Evolutionary conservation across 2,113 vertebrate genomes (phyloP), one percentile per base, ranked within the genome.

Genomic region (Thunnus maccoyii): DNA sequence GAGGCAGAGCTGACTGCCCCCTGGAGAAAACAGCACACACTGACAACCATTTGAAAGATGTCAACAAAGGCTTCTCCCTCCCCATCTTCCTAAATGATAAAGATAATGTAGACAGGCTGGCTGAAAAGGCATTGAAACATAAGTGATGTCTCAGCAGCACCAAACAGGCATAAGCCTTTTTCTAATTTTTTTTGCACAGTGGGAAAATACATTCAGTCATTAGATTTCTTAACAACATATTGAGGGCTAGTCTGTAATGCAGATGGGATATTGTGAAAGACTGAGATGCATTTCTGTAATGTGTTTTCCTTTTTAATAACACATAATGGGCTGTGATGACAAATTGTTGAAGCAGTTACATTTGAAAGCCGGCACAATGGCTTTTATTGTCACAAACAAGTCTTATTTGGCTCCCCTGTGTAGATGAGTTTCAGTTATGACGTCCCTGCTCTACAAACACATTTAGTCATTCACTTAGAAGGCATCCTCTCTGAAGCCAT

Each of bases 11-110:
- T 68, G 83, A 85, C 88, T 83, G 76, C 73, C 89, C 85, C 86
- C 85, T 76, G 76, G 86, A 91, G 91, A 91, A 90, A 87, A 82
- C 76, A 4, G 65, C 70, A 60, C 73, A 85, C 68, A 84, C 83
- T 84, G 83, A 83, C 80, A 89, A 69, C 60, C 65, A 83, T 90
- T 90, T 91, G 75, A 87, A 85, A 84, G 63, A 89, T 85, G 88
- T 86, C 89, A 85, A 86, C 86, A 88, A 90, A 88, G 51, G 41
- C 74, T 73, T 87, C 80, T 75, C 70, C 65, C 15, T 74, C 51
- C 87, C 73, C 57, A 66, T 82, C 63, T 55, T 52, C 52, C 75
- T 82, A 84, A 89, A 88, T 63, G 60, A 61, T 72, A 67, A 72
- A 20, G 58, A 84, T 82, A 83, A 75, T 82, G 54, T 56, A 20